phyloP scores from a whole-genome alignment of 2,113 vertebrate species.

The chimpanzee (Pan troglodytes) region DNA sequence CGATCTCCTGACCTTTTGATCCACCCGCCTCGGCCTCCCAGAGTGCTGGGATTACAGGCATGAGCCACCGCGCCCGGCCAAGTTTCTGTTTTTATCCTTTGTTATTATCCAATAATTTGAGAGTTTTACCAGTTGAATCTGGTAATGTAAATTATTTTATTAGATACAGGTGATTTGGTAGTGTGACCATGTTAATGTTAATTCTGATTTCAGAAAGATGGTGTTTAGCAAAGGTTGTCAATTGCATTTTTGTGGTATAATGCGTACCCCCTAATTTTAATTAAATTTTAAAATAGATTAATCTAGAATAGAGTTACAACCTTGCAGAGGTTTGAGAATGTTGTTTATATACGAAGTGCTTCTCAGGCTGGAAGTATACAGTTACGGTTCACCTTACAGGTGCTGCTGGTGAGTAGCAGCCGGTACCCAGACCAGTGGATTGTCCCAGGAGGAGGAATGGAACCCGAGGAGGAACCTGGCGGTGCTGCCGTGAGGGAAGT shows the following conservation, averaged over 20 bases:
- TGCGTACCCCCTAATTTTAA: not conserved
- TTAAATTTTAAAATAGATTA: not conserved
- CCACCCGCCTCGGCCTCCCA: too few relatives aligned
- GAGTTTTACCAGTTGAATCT: not conserved
- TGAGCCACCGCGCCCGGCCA: not conserved
- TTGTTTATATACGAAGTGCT: too few relatives aligned
- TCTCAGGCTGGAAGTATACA: not conserved
- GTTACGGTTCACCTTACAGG: constrained; percentile 77
- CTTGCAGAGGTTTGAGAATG: not conserved
- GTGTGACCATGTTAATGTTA: not conserved
- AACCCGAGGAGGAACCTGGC: constrained; percentile 93
- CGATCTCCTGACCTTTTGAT: too few relatives aligned
- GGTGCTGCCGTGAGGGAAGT: constrained; percentile 92
- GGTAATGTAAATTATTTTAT: not conserved
- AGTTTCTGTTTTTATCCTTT: not conserved
- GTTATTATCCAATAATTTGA: not conserved
- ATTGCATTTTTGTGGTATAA: not conserved
- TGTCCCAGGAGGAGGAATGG: constrained; percentile 94
- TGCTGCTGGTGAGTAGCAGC: constrained; percentile 93
- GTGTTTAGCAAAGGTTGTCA: not conserved
- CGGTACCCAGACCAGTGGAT: constrained; percentile 95
- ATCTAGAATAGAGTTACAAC: not conserved
- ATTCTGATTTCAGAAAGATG: constrained; percentile 4
- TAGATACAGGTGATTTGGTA: not conserved
- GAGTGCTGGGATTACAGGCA: too few relatives aligned